Evolutionary conservation across 2,888 invertebrate genomes (phyloP).

Genomic region (Drosophila infuscata): DNA sequence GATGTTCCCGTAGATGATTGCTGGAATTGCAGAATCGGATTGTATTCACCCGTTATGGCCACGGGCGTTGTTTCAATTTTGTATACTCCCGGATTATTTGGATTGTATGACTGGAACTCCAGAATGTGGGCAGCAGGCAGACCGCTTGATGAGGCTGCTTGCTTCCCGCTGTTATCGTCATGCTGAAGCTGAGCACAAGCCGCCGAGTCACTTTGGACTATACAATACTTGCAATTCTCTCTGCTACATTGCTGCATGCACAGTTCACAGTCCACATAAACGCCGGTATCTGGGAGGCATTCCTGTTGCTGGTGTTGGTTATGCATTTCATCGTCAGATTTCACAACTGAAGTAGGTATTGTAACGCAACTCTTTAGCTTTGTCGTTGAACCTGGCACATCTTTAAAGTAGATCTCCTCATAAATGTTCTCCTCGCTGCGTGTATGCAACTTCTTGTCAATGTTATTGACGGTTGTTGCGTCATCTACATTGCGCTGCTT

Average conservation of each 20-base stretch:
- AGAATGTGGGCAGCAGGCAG: slow-evolving; percentile 82
- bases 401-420: slow-evolving; percentile 85
- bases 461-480: background rate
- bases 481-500: slow-evolving; percentile 69
- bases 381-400: slow-evolving; percentile 59
- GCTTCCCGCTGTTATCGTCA: slow-evolving; percentile 17
- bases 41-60: slow-evolving; percentile 85
- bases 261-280: slow-evolving; percentile 83
- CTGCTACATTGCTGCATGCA: slow-evolving; percentile 84
- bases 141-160: slow-evolving; percentile 14
- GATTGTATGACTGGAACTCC: slow-evolving; percentile 85
- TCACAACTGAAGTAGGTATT: slow-evolving; percentile 23
- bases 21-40: slow-evolving; percentile 84
- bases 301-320: slow-evolving; percentile 42
- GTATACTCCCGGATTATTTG: slow-evolving; percentile 85
- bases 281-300: slow-evolving; percentile 28
- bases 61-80: slow-evolving; percentile 85
- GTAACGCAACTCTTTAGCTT: slow-evolving; percentile 23
- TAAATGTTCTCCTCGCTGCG: slow-evolving; percentile 85
- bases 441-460: slow-evolving; percentile 71
- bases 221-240: slow-evolving; percentile 83
- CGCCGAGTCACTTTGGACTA: slow-evolving; percentile 27
- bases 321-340: slow-evolving; percentile 61
- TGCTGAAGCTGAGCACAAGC: slow-evolving; percentile 20
- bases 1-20: slow-evolving; percentile 69